Conservation (phyloP, 2,113 vertebrate species). For the Alectura lathami region DNA sequence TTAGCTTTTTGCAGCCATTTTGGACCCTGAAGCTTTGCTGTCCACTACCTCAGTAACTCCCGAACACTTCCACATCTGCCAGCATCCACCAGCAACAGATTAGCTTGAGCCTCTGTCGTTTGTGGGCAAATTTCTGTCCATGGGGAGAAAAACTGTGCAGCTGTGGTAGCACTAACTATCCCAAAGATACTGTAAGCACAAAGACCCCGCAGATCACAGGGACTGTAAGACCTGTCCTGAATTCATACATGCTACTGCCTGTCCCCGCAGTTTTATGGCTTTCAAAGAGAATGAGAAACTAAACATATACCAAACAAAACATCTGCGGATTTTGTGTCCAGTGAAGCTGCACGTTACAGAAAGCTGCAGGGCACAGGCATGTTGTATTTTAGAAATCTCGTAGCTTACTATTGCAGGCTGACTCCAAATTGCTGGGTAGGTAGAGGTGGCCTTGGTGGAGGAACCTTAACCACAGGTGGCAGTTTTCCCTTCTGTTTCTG, state of each 20-base stretch:
- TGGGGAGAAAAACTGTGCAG: neutral
- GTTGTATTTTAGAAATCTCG: neutral
- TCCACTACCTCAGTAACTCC: neutral
- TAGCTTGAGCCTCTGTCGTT: neutral
- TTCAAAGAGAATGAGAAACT: neutral
- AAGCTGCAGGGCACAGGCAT: neutral
- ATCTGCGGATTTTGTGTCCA: neutral
- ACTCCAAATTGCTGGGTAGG: conserved; percentile 90
- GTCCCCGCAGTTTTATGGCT: neutral
- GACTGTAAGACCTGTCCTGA: neutral
- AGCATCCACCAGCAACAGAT: neutral
- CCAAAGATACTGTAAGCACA: neutral
- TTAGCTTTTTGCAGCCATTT: neutral
- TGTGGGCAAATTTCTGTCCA: neutral
- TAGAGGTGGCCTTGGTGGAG: conserved; percentile 84
- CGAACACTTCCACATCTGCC: neutral
- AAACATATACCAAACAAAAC: neutral
- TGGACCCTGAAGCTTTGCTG: neutral
- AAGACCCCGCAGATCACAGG: neutral
- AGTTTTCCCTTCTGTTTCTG: conserved; percentile 67
- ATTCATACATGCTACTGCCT: neutral
- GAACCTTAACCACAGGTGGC: conserved; percentile 63
- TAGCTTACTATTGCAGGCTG: conserved; percentile 88
- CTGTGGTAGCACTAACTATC: neutral
- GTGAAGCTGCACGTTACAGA: neutral